phyloP scores from a whole-genome alignment of 2,113 vertebrate species.

The Myotis brandtii region DNA sequence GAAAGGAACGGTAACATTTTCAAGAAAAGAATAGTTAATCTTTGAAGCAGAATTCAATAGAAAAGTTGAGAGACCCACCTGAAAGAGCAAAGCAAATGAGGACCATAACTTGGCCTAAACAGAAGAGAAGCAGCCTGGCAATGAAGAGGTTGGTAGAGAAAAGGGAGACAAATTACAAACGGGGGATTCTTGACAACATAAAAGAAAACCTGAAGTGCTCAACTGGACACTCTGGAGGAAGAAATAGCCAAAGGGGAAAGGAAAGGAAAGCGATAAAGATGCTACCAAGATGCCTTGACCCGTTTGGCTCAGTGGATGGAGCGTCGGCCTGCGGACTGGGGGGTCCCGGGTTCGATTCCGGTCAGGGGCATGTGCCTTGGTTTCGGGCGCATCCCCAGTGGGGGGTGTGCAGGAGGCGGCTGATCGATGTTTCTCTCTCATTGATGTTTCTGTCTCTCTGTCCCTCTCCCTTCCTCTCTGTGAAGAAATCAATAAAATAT shows the following conservation, averaged over 20 bases:
- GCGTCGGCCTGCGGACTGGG: too few relatives aligned
- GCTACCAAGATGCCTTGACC: too few relatives aligned
- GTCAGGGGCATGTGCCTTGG: too few relatives aligned
- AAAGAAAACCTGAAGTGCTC: neutral
- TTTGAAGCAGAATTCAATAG: conserved; percentile 2
- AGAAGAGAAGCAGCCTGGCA: neutral
- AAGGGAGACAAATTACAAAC: neutral
- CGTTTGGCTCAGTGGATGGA: too few relatives aligned
- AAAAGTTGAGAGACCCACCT: neutral
- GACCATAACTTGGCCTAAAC: neutral
- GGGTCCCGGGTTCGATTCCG: too few relatives aligned
- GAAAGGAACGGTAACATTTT: neutral
- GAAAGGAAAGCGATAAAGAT: too few relatives aligned
- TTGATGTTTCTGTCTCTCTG: too few relatives aligned
- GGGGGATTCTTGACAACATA: neutral
- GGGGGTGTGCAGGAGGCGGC: too few relatives aligned
- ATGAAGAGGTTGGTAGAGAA: neutral
- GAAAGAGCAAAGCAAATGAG: neutral
- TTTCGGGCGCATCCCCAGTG: too few relatives aligned
- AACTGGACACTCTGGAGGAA: neutral
- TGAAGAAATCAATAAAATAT: too few relatives aligned
- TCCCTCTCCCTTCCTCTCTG: too few relatives aligned
- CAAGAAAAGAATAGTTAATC: conserved; percentile 6
- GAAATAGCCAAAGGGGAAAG: neutral
- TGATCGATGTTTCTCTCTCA: too few relatives aligned